phyloP scores from a whole-genome alignment of 2,113 vertebrate genomes.

The Columbina picui region DNA sequence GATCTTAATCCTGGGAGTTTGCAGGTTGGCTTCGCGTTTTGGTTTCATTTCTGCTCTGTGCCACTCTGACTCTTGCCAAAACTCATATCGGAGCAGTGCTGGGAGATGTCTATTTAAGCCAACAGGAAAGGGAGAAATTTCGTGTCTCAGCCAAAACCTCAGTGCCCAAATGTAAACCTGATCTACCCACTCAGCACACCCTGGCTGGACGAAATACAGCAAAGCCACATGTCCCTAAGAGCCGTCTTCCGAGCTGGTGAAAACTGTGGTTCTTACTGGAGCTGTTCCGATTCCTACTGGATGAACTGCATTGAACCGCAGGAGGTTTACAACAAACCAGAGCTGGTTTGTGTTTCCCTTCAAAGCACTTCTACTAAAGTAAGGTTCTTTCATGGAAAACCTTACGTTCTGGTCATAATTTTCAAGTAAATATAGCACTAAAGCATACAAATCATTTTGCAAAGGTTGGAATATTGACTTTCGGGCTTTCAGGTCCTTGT shows the following conservation, averaged over 20 bases:
- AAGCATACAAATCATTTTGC: not conserved
- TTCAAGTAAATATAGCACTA: not conserved
- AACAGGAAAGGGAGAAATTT: not conserved
- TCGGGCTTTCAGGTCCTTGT: not conserved
- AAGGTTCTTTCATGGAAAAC: not conserved
- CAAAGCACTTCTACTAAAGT: not conserved
- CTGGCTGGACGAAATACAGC: not conserved
- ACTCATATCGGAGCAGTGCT: not conserved
- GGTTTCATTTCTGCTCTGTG: not conserved
- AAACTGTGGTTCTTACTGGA: not conserved
- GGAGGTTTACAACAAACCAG: not conserved
- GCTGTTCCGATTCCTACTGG: not conserved
- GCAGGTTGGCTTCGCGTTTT: not conserved
- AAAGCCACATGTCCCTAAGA: not conserved
- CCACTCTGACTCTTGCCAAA: not conserved
- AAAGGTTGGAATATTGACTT: not conserved
- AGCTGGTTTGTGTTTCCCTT: not conserved
- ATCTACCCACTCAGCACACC: not conserved
- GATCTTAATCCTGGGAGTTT: not conserved
- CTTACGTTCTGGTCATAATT: not conserved
- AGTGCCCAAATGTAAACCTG: not conserved
- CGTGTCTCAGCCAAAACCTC: not conserved
- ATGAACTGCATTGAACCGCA: accelerated
- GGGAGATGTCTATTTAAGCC: not conserved
- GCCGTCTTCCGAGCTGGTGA: not conserved